Evolutionary conservation across 2,113 vertebrate species (phyloP).

Genomic region (Gorilla gorilla): DNA sequence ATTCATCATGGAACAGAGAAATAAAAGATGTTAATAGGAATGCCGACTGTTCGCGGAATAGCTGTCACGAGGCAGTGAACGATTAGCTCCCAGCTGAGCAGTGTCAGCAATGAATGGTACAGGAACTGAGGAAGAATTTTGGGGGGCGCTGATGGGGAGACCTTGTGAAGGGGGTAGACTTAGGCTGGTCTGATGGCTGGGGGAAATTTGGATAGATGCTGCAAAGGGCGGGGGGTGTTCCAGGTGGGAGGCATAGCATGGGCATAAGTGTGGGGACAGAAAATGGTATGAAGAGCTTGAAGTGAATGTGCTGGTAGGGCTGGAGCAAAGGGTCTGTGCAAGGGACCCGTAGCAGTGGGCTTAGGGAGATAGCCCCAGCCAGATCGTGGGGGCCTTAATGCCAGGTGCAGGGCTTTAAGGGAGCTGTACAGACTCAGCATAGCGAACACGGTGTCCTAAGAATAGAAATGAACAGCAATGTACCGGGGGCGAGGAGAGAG

Average conservation of each 20-base stretch:
- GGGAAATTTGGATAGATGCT: background rate
- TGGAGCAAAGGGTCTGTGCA: background rate
- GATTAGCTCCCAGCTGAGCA: background rate
- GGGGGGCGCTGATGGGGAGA: background rate
- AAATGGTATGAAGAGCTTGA: background rate
- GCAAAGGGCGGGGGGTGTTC: background rate
- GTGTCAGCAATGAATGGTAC: background rate
- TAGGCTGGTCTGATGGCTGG: background rate
- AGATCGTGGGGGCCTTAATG: background rate
- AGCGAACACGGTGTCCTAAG: background rate
- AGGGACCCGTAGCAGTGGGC: background rate
- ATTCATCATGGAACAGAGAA: background rate
- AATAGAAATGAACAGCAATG: accelerated
- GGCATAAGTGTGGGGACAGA: background rate
- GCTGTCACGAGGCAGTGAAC: accelerated
- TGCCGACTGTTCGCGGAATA: accelerated
- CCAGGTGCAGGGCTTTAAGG: background rate
- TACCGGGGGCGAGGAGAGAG: background rate
- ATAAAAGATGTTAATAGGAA: accelerated
- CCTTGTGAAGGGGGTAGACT: background rate
- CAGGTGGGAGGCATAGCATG: background rate
- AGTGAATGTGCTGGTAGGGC: background rate
- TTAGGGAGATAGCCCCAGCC: background rate
- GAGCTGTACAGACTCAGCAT: background rate
- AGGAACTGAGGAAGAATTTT: background rate